Conservation (phyloP, 2,888 invertebrate genomes). For the Diaphora mendica region DNA sequence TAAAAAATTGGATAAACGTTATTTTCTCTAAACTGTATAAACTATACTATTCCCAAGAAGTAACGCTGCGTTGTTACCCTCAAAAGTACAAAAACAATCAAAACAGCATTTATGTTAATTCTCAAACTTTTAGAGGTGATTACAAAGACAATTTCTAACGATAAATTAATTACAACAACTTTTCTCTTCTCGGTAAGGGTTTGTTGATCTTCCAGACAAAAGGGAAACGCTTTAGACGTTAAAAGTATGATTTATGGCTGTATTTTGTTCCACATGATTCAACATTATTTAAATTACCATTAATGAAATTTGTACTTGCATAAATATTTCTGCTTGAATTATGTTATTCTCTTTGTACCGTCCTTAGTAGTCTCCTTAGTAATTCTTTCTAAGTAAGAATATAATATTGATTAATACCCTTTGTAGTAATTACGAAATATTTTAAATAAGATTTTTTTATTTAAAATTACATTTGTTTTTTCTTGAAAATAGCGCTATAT, state of each 20-base stretch:
- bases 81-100: not conserved
- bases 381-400: too few relatives aligned
- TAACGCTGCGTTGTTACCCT: not conserved
- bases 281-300: slow-evolving; percentile 10
- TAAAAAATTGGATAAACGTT: not conserved
- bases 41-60: not conserved
- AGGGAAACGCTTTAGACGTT: slow-evolving; percentile 21
- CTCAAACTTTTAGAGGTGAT: slow-evolving; percentile 9
- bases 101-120: slow-evolving; percentile 1
- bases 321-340: not conserved
- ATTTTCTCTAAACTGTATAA: not conserved
- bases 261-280: slow-evolving; percentile 15
- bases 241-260: slow-evolving; percentile 33
- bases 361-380: too few relatives aligned
- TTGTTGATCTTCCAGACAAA: slow-evolving; percentile 38
- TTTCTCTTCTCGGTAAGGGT: slow-evolving; percentile 16
- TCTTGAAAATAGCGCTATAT: too few relatives aligned
- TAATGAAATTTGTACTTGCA: slow-evolving; percentile 2
- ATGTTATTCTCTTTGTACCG: not conserved
- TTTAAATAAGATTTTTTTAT: too few relatives aligned
- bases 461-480: too few relatives aligned
- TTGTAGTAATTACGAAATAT: too few relatives aligned
- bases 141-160: slow-evolving; percentile 11
- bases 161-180: slow-evolving; percentile 35
- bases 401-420: too few relatives aligned